phyloP scores from a whole-genome alignment of 2,113 vertebrate genomes.

The Psittacus erithacus region DNA sequence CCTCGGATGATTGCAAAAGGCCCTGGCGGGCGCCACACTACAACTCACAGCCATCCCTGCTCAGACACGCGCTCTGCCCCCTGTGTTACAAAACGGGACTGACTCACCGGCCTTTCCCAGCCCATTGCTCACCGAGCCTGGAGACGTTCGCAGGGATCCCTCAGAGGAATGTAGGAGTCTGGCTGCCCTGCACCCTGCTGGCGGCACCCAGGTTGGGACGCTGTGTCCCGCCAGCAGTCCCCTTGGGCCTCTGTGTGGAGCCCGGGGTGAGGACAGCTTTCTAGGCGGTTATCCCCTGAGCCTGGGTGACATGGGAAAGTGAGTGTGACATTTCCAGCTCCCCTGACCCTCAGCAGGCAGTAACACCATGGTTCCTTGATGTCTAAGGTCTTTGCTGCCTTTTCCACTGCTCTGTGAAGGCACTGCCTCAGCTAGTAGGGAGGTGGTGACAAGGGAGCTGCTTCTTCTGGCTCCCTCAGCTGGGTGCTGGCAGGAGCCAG shows the following conservation, averaged over 20 bases:
- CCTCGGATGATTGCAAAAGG: constrained; percentile 61
- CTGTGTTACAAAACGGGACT: constrained; percentile 19
- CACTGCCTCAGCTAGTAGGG: rapidly evolving
- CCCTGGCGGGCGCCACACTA: constrained; percentile 15
- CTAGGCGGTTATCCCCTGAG: background rate
- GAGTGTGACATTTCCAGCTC: background rate
- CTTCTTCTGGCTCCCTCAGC: background rate
- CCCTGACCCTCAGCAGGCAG: background rate
- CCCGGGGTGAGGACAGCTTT: background rate
- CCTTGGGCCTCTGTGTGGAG: background rate
- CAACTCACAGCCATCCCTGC: constrained; percentile 47
- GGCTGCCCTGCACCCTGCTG: background rate
- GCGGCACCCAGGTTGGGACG: background rate
- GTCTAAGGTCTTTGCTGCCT: background rate
- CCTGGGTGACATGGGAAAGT: background rate
- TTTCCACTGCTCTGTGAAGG: background rate
- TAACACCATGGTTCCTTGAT: background rate
- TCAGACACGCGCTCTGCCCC: background rate
- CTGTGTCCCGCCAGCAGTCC: rapidly evolving
- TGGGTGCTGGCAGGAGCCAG: background rate
- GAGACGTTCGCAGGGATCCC: background rate
- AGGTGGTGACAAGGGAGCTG: background rate
- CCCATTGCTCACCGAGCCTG: background rate
- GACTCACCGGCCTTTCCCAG: constrained; percentile 35
- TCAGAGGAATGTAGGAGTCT: background rate